These are phyloP conservation scores for Cyprinodon variegatus DNA, from an alignment of 2,113 vertebrate species.

Conservation along the genomic window DNA sequence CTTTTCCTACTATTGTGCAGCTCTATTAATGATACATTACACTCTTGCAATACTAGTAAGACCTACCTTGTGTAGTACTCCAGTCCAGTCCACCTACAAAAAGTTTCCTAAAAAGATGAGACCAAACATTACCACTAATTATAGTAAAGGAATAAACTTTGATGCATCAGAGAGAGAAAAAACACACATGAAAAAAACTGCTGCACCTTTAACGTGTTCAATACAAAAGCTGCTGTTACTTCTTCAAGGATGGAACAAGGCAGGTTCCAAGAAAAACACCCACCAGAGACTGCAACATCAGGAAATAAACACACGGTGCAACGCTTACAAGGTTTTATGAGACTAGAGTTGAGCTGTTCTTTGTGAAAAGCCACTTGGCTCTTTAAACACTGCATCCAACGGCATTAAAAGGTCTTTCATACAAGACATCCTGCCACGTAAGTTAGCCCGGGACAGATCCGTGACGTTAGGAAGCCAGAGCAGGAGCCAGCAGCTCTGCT, in stretches of 20 bases:
- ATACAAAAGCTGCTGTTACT: not conserved
- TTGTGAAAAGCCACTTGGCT: slow-evolving; percentile 18
- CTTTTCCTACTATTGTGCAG: too few relatives aligned
- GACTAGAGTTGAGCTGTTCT: slow-evolving; percentile 3
- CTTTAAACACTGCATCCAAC: not conserved
- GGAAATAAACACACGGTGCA: slow-evolving; percentile 6
- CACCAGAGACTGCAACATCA: slow-evolving; percentile 13
- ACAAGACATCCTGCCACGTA: slow-evolving; percentile 65
- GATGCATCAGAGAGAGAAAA: not conserved
- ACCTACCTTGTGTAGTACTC: slow-evolving; percentile 98
- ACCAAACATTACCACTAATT: not conserved
- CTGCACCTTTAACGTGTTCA: not conserved
- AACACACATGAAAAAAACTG: not conserved
- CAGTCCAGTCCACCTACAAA: slow-evolving; percentile 99
- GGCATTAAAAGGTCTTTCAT: slow-evolving; percentile 39
- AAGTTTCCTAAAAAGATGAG: slow-evolving; percentile 87
- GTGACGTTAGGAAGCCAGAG: slow-evolving; percentile 33
- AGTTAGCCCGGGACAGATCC: slow-evolving; percentile 40
- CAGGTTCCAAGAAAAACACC: not conserved
- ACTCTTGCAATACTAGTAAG: not conserved
- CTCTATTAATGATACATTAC: not conserved
- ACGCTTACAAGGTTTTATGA: slow-evolving; percentile 7
- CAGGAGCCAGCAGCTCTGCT: not conserved
- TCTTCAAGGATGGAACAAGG: not conserved
- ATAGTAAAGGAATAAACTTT: not conserved